Conservation (phyloP, 1,140 invertebrate genomes). For the Holotrichia oblita region DNA sequence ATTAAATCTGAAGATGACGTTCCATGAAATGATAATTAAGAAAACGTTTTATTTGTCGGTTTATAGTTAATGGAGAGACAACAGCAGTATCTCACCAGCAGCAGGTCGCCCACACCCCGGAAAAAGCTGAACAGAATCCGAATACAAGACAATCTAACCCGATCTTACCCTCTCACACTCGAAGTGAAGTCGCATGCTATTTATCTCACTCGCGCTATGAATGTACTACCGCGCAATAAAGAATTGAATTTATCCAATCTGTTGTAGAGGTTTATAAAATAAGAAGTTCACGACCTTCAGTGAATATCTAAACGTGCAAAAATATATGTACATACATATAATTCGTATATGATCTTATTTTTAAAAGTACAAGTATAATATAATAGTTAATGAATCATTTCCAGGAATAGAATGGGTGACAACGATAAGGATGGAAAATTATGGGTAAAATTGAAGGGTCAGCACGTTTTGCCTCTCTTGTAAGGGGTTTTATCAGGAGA, state of each 20-base stretch:
- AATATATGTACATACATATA: no score
- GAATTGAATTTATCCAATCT: neutral
- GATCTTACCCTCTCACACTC: neutral
- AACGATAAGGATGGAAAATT: no score
- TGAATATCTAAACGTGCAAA: no score
- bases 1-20: constrained; percentile 36
- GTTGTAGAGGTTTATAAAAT: no score
- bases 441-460: no score
- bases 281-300: no score
- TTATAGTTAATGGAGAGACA: constrained; percentile 25
- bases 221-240: neutral
- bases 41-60: constrained; percentile 34
- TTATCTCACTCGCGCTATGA: neutral
- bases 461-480: no score
- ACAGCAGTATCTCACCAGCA: neutral
- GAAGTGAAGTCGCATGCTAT: neutral
- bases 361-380: no score
- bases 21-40: constrained; percentile 36
- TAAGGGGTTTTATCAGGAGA: no score
- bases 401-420: no score
- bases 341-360: no score
- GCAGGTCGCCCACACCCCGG: neutral
- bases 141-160: neutral
- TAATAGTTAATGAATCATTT: no score
- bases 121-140: neutral